phyloP scores from a whole-genome alignment of 2,888 invertebrate species.

The Neoitamus cyanurus region DNA sequence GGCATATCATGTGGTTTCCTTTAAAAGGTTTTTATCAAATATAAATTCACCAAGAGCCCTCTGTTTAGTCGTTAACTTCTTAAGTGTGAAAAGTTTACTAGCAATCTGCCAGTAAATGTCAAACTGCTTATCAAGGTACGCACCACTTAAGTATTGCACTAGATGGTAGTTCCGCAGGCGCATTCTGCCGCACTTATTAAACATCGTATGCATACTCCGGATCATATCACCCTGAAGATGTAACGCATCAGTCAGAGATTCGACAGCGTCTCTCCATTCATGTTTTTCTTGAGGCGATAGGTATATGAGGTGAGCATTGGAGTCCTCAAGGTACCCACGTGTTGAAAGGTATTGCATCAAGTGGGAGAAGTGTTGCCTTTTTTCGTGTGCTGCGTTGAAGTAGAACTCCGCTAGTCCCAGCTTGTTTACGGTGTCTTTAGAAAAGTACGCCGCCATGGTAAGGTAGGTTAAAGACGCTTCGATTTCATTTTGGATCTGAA shows the following conservation, averaged over 20 bases:
- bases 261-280: neutral
- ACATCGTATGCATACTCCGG: neutral
- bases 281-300: neutral
- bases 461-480: constrained; percentile 84
- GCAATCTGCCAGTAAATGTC: neutral
- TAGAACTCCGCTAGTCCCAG: constrained; percentile 91
- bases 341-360: neutral
- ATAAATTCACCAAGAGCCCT: neutral
- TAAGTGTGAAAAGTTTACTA: neutral
- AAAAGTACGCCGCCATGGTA: constrained; percentile 88
- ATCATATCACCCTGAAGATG: neutral
- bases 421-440: constrained; percentile 79
- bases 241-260: neutral
- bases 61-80: neutral
- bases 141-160: neutral
- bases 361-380: constrained; percentile 81
- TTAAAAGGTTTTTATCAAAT: neutral
- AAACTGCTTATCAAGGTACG: neutral
- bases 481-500: constrained; percentile 83
- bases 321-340: neutral
- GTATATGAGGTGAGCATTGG: neutral
- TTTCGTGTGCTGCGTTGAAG: constrained; percentile 85
- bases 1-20: no score
- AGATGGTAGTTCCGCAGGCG: neutral
- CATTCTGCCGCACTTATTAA: neutral